Evolutionary conservation across 2,888 invertebrate genomes (phyloP).

Genomic region (Hirtodrosophila cameraria): DNA sequence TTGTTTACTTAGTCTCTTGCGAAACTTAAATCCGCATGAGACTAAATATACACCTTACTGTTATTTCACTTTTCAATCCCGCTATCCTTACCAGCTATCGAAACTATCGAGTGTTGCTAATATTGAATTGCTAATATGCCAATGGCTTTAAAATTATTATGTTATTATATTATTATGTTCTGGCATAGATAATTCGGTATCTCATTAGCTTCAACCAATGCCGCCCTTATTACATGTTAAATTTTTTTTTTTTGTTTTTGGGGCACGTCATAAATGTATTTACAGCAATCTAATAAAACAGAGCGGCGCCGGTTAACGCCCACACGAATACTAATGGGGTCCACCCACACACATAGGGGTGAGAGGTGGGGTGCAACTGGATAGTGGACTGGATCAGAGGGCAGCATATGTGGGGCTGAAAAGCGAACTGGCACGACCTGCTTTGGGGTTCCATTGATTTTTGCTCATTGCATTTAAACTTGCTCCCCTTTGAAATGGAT

Average conservation of each 20-base stretch:
- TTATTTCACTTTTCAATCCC: no score
- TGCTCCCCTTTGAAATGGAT: constrained; percentile 65
- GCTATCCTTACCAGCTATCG: no score
- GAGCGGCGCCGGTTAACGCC: constrained; percentile 71
- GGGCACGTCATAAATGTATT: constrained; percentile 71
- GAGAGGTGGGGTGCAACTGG: constrained; percentile 4
- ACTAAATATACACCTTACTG: no score
- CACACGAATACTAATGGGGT: constrained; percentile 22
- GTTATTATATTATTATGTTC: constrained; percentile 19
- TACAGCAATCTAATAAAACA: constrained; percentile 77
- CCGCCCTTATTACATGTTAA: constrained; percentile 19
- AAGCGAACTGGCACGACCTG: constrained; percentile 35
- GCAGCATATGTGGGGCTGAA: neutral
- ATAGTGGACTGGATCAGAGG: constrained; percentile 5
- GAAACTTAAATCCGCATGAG: no score
- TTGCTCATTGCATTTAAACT: constrained; percentile 79
- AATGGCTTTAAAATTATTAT: constrained; percentile 28
- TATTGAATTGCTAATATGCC: constrained; percentile 10
- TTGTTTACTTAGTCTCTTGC: no score
- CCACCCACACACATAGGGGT: constrained; percentile 4
- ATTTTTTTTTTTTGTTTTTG: constrained; percentile 39
- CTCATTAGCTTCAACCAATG: constrained; percentile 23
- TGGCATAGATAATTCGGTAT: constrained; percentile 16
- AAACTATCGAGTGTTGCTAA: no score
- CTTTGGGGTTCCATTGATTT: constrained; percentile 78